Evolutionary conservation across 2,888 invertebrate species (phyloP).

Genomic region (Neoitamus cyanurus): DNA sequence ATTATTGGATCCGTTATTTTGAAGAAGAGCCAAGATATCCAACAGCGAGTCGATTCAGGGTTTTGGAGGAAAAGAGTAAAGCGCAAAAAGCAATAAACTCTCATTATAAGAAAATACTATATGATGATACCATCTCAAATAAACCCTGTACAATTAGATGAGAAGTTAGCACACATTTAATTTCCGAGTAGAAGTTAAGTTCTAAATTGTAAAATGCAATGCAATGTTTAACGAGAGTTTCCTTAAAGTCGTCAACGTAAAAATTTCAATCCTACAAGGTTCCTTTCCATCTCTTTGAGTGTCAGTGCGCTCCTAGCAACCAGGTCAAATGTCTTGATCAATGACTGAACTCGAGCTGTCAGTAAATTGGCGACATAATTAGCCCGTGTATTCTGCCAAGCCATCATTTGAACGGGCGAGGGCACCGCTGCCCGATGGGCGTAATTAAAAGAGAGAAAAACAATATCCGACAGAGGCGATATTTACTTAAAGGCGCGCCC

Average conservation of each 20-base stretch:
- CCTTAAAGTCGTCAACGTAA: background rate
- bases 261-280: background rate
- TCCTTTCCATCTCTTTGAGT: background rate
- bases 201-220: background rate
- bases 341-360: background rate
- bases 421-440: slow-evolving; percentile 2
- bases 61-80: no score
- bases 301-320: background rate
- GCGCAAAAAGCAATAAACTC: no score
- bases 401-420: background rate
- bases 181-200: no score
- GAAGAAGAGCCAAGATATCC: no score
- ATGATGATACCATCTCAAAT: no score
- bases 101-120: no score
- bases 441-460: slow-evolving; percentile 35
- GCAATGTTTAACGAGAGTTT: background rate
- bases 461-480: slow-evolving; percentile 31
- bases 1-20: no score
- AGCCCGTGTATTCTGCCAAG: slow-evolving; percentile 15
- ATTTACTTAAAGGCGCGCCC: slow-evolving; percentile 43
- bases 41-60: no score
- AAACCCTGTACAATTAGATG: no score
- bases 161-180: no score
- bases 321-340: background rate
- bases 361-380: slow-evolving; percentile 42